phyloP scores from a whole-genome alignment of 2,797 vertebrate species.

The Macroramphosus scolopax region DNA sequence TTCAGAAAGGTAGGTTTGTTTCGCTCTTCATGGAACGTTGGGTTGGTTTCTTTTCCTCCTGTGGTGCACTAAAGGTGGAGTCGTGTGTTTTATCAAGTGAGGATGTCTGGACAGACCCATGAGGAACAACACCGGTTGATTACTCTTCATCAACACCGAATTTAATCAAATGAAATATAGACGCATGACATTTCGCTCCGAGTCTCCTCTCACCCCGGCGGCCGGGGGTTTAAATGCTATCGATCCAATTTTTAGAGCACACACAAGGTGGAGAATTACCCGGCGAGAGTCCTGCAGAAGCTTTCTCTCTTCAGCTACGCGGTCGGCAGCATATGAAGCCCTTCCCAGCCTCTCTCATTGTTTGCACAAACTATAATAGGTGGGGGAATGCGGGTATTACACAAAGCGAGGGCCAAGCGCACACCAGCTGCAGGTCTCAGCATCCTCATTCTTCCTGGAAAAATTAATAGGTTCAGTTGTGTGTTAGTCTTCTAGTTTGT shows the following conservation, averaged over 20 bases:
- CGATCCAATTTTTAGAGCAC: slow-evolving; percentile 58
- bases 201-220: slow-evolving; percentile 38
- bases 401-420: slow-evolving; percentile 42
- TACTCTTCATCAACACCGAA: too few species aligned
- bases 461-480: slow-evolving; percentile 2
- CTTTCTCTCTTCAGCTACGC: too few species aligned
- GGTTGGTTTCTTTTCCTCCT: too few species aligned
- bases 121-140: too few species aligned
- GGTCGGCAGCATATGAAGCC: too few species aligned
- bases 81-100: too few species aligned
- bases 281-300: slow-evolving; percentile 49
- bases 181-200: slow-evolving; percentile 51
- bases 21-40: too few species aligned
- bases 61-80: too few species aligned
- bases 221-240: slow-evolving; percentile 68
- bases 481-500: slow-evolving; percentile 17
- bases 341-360: slow-evolving; percentile 37
- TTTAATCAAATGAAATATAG: too few species aligned
- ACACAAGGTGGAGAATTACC: slow-evolving; percentile 45
- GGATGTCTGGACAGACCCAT: too few species aligned
- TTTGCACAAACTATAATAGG: slow-evolving; percentile 48
- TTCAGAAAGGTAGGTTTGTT: too few species aligned
- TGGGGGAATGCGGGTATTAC: slow-evolving; percentile 30
- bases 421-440: slow-evolving; percentile 13
- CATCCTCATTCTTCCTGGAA: slow-evolving; percentile 24